A percentile compares a stretch with the other conserved stretches of the same genome.
phyloP scores from a whole-genome alignment of 2,797 vertebrate genomes.

The Florisuga fusca region DNA sequence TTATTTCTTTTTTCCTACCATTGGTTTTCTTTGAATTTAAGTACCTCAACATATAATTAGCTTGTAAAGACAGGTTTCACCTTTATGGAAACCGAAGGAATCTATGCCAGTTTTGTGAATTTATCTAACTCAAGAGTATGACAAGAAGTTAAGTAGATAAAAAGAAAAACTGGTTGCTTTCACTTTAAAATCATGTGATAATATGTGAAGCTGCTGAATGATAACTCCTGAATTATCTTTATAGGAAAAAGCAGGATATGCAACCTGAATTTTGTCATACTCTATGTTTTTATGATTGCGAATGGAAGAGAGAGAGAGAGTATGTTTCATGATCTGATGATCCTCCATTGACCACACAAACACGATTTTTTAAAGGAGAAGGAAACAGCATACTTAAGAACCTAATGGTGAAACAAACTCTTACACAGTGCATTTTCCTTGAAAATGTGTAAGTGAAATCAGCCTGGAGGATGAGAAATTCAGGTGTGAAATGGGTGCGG shows the following conservation, averaged over 20 bases:
- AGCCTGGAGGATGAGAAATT: conserved; percentile 76
- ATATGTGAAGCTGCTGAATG: background rate
- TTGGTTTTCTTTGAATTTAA: background rate
- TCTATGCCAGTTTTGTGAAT: background rate
- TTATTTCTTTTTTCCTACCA: background rate
- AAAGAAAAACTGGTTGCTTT: background rate
- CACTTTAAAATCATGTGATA: background rate
- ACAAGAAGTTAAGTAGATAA: background rate
- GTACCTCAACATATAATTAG: background rate
- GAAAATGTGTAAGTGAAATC: background rate
- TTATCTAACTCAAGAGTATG: background rate
- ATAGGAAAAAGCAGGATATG: background rate
- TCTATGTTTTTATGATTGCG: background rate
- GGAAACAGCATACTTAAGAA: conserved; percentile 28
- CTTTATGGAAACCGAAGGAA: background rate
- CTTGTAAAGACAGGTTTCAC: background rate
- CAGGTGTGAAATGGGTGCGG: conserved; percentile 75
- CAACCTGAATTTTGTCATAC: background rate
- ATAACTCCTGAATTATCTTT: background rate
- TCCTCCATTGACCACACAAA: background rate
- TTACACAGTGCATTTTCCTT: conserved; percentile 18
- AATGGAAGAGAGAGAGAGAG: background rate
- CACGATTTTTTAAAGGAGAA: background rate
- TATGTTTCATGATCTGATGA: background rate
- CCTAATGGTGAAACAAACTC: conserved; percentile 24